Conservation (phyloP, 2,797 vertebrate genomes). For the Pangasius djambal region DNA sequence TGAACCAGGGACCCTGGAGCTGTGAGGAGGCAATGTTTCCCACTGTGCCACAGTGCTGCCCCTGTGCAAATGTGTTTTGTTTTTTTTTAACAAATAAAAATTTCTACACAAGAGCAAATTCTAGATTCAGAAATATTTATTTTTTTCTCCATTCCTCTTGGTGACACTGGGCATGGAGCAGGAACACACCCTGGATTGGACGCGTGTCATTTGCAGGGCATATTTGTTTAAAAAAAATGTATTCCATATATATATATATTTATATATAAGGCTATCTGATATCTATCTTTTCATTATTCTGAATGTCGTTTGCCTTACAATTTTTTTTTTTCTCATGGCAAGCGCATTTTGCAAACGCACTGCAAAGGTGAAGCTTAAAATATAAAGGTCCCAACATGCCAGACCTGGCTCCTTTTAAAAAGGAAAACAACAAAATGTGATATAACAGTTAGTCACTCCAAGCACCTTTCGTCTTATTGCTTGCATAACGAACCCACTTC, state of each 20-base stretch:
- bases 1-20: background rate
- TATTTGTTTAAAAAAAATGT: too few relatives aligned
- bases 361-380: background rate
- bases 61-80: background rate
- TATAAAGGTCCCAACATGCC: background rate
- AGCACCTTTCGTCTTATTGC: background rate
- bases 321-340: background rate
- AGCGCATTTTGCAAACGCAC: background rate
- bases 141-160: background rate
- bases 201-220: too few relatives aligned
- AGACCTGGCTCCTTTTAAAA: background rate
- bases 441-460: conserved; percentile 12
- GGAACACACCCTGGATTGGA: too few relatives aligned
- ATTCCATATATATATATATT: too few relatives aligned
- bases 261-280: too few relatives aligned
- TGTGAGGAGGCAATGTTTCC: background rate
- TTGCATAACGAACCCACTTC: conserved; percentile 20
- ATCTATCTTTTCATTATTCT: too few relatives aligned
- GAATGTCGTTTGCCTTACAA: background rate
- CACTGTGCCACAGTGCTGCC: background rate
- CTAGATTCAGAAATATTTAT: background rate
- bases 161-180: too few relatives aligned
- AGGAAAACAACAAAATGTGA: background rate
- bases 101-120: background rate
- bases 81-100: background rate